Evolutionary conservation across 2,888 invertebrate species (phyloP), one percentile per base, ranked within the genome.

Genomic region (Dione vanillae): DNA sequence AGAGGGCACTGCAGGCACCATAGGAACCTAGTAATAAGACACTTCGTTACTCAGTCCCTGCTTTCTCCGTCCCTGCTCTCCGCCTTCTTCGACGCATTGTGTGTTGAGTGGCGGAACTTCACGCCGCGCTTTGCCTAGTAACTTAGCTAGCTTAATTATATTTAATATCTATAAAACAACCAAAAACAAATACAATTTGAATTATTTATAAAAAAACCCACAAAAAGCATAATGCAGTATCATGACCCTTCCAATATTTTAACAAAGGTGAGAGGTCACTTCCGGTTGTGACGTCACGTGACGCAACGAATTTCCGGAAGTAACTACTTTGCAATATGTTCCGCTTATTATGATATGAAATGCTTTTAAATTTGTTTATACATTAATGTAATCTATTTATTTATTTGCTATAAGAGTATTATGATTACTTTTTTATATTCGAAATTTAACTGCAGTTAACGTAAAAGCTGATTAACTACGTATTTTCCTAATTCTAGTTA

Each of bases 311-410:
- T 76, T 75, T 74, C 82, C 87, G 90, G 88, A 88, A 84, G 76
- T 80, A 84, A 85, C 86, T 87, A 86, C 88, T 84, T 84, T 83
- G 83, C 80, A 85, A 79, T 82, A 78, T 79, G 84, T 85, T 86
- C 85, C 87, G 85, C 79, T 82, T 75, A 76, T 80, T 75, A 78
- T 78, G 79, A 78, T 72, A 72, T 71, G 5, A 49, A 49, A 49
- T 43, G n/a, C 51, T 41, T 67, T 67, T 64, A 70, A 74, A 40
- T 67, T 35, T 49, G 45, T 35, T 64, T 70, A 37, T 51, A 37
- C 64, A 64, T 7, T 16, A n/a, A n/a, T 11, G 2, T 11, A 6
- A n/a, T 1, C 10, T 49, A 49, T 49, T 35, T n/a, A 37, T 35
- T 54, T 16, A 19, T 19, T 49, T n/a, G n/a, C n/a, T n/a, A n/a